Evolutionary conservation across 2,888 invertebrate species (phyloP).

Genomic region (Rhogogaster chlorosoma): DNA sequence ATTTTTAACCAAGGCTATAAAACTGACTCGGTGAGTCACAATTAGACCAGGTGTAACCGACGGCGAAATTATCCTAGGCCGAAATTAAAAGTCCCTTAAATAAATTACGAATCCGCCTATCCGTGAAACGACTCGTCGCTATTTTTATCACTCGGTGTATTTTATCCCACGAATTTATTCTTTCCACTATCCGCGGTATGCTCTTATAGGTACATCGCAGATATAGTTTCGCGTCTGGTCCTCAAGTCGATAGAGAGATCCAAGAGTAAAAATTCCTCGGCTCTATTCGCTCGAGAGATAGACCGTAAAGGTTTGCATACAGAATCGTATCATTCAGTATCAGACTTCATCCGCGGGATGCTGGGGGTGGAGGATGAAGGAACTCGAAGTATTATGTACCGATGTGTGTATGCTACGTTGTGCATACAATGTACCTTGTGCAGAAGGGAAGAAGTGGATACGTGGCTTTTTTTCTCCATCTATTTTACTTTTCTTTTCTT

Average conservation of each 20-base stretch:
- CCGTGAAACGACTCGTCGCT: neutral
- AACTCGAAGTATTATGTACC: conserved; percentile 2
- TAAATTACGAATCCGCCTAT: neutral
- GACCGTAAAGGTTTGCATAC: conserved; percentile 36
- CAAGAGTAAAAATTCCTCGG: conserved; percentile 13
- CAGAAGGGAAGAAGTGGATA: neutral
- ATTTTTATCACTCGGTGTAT: neutral
- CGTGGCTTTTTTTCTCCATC: neutral
- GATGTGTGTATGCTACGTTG: neutral
- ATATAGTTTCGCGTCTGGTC: neutral
- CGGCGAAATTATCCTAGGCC: neutral
- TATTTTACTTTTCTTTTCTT: neutral
- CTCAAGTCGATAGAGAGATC: neutral
- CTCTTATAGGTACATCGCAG: neutral
- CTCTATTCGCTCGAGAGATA: conserved; percentile 11
- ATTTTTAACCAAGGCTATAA: neutral
- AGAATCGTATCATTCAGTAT: conserved; percentile 33
- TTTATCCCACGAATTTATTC: neutral
- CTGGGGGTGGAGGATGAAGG: neutral
- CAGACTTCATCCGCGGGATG: neutral
- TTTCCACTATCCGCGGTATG: neutral
- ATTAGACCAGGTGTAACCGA: no score
- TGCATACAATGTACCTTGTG: neutral
- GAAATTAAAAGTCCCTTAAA: neutral
- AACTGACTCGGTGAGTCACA: neutral